These are phyloP conservation scores for Epinephelus awoara DNA, from an alignment of 2,797 vertebrate genomes.

Conservation along the genomic window DNA sequence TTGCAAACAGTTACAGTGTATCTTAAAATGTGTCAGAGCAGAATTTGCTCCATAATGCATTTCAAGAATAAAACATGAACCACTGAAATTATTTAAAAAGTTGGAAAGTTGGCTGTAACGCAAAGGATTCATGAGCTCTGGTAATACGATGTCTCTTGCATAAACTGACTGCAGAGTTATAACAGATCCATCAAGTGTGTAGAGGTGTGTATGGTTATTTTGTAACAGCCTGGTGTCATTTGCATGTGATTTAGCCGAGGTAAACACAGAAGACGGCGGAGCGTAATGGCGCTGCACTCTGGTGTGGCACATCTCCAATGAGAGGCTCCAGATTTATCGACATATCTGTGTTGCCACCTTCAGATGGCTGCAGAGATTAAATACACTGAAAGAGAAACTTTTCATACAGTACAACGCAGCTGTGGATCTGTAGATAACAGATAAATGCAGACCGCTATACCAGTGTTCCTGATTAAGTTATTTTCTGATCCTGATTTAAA, in stretches of 20 bases:
- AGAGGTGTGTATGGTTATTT: neutral
- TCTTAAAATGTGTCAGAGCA: neutral
- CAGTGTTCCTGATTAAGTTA: neutral
- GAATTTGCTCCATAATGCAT: neutral
- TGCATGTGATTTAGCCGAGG: neutral
- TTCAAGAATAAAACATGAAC: neutral
- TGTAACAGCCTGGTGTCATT: constrained; percentile 4
- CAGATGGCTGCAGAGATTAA: neutral
- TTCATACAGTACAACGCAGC: neutral
- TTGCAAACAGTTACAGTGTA: neutral
- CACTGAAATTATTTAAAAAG: neutral
- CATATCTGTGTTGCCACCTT: neutral
- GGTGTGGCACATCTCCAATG: neutral
- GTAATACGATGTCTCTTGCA: neutral
- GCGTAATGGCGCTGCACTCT: neutral
- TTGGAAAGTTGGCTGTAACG: neutral
- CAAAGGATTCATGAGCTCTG: neutral
- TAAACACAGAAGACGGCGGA: neutral
- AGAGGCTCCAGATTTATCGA: neutral
- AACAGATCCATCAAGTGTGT: neutral
- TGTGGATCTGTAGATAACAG: neutral
- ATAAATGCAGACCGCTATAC: neutral
- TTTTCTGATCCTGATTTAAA: neutral
- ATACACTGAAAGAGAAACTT: constrained; percentile 1
- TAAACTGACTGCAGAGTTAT: neutral